Evolutionary conservation across 53 echinoderm and acorn worm species (phyloP).

Genomic region (Paracentrotus lividus): DNA sequence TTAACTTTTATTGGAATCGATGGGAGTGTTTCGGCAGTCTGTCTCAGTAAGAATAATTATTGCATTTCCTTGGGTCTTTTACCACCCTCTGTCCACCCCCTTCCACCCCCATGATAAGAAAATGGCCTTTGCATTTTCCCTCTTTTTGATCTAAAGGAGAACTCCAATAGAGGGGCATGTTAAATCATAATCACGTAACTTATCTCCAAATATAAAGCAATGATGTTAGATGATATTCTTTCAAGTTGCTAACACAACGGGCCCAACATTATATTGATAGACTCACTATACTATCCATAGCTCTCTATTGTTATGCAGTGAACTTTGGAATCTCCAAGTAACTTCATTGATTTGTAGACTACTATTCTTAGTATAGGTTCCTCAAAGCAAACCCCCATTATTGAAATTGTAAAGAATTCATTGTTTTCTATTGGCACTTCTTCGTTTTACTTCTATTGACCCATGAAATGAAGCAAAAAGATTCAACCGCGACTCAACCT

Average conservation of each 20-base stretch:
- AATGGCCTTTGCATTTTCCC: no score
- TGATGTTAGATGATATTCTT: no score
- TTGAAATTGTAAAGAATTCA: slow-evolving; percentile 19
- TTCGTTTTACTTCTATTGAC: slow-evolving; percentile 38
- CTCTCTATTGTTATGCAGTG: slow-evolving; percentile 4
- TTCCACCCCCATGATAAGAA: background rate
- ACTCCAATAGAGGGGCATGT: no score
- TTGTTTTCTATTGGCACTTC: slow-evolving; percentile 45
- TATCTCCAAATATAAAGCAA: no score
- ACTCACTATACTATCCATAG: background rate
- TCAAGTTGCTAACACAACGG: no score
- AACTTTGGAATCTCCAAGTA: slow-evolving; percentile 7
- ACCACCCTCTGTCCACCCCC: background rate
- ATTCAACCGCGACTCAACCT: background rate
- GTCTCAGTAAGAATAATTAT: slow-evolving; percentile 4
- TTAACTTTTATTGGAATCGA: slow-evolving; percentile 10
- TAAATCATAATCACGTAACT: no score
- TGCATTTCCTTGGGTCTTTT: background rate
- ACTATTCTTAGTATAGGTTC: background rate
- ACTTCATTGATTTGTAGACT: background rate
- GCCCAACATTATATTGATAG: no score
- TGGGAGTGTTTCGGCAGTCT: background rate
- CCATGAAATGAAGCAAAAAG: slow-evolving; percentile 16
- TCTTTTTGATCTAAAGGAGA: no score
- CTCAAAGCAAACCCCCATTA: background rate